Base-by-base conservation (phyloP, 2,113 vertebrate species). In the Xiphorhynchus elegans region DNA sequence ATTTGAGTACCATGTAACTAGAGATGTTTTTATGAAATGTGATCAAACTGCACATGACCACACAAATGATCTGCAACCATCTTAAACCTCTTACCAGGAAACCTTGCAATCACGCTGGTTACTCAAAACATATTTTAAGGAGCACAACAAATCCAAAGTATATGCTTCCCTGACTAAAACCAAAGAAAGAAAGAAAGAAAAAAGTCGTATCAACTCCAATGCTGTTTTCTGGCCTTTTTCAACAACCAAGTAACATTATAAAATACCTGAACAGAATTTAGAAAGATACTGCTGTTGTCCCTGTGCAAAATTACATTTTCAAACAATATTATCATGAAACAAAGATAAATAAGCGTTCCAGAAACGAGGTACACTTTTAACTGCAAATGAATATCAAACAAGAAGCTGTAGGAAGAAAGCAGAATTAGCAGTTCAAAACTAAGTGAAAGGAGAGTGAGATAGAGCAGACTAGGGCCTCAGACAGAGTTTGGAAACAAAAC, bases 1-100 rank as follows among this genome's bases (percentile, higher is more conserved):
- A 31, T 55, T 6, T 53, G 93, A 75, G 58, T 33, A 21, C 50
- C 17, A 6, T 77, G 42, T 82, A 95, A 93, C 40, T 82, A 70
- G 69, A 95, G 60, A 85, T 26, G 31, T 33, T 96, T 93, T 94
- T 90, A 60, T 94, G 67, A 96, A 96, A 93, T 37, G 46, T 58
- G 80, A 91, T 55, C 37, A 88, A 87, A 92, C 35, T 49, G 91
- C 59, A 52, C 59, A 69, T 40, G 88, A 93, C 60, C 42, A 72
- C 17, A 62, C 31, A 64, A 62, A 44, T 60, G 6, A 91, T 49
- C 86, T 66, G 40, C 72, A 95, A 76, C 25, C 62, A 26, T 62
- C 52, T 73, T 3, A 42, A 64, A 47, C 28, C 15, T 47, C 75
- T 78, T 81, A 81, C 16, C 67, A 72, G 91, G 64, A 89, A 95